These are phyloP conservation scores for Rotaria socialis DNA, from an alignment of 2,888 invertebrate species.

Conservation along the genomic window DNA sequence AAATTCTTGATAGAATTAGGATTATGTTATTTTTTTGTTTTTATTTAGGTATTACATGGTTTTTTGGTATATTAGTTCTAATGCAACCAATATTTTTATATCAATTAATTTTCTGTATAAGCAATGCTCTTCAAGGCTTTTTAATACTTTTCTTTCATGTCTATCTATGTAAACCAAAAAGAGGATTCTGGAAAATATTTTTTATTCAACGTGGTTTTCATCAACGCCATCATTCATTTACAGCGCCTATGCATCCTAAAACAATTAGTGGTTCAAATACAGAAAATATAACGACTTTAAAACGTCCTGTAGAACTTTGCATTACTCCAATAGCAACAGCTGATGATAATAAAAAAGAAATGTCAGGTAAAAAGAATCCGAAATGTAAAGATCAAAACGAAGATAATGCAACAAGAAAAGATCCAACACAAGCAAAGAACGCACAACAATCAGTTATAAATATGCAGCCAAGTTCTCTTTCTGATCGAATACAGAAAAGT, in stretches of 20 bases:
- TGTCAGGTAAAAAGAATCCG: not conserved
- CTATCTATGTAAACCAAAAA: not conserved
- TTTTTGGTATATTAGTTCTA: not conserved
- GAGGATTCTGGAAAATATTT: not conserved
- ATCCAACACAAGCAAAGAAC: not conserved
- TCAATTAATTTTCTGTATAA: not conserved
- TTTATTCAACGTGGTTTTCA: slow-evolving; percentile 2
- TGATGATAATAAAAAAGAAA: not conserved
- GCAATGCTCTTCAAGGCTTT: not conserved
- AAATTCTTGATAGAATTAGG: not conserved
- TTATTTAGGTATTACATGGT: not conserved
- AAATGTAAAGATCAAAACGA: not conserved
- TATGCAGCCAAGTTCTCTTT: not conserved
- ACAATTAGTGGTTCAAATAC: not conserved
- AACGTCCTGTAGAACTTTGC: not conserved
- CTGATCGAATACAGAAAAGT: not conserved
- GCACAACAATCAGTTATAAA: not conserved
- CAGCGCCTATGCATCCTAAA: not conserved
- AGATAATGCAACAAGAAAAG: not conserved
- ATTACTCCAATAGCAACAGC: not conserved
- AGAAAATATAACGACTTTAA: not conserved
- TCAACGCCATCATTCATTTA: not conserved
- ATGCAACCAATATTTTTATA: not conserved
- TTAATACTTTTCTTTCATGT: not conserved
- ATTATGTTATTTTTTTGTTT: not conserved